These are phyloP conservation scores for Rhysida immarginata DNA, from an alignment of 1,140 invertebrate genomes.

Conservation along the genomic window DNA sequence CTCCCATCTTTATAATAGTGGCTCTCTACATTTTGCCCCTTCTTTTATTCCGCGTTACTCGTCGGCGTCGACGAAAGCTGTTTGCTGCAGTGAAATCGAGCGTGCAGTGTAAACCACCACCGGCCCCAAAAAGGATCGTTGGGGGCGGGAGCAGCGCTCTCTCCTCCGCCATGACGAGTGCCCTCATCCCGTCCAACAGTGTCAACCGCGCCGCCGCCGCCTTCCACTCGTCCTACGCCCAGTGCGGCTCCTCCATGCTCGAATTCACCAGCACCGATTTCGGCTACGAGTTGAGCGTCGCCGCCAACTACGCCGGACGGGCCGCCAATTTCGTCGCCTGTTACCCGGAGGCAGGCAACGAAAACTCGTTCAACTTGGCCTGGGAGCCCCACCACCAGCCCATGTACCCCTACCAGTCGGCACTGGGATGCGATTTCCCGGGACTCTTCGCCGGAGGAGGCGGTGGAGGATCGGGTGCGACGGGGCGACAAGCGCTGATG, in stretches of 20 bases:
- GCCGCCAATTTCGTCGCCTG: slow-evolving; percentile 7
- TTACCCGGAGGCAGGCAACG: slow-evolving; percentile 6
- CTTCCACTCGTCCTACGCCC: neutral
- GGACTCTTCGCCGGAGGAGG: slow-evolving; percentile 2
- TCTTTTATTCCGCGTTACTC: too few relatives aligned
- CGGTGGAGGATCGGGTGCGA: neutral
- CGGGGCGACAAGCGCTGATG: neutral
- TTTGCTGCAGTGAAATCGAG: too few relatives aligned
- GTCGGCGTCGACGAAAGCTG: too few relatives aligned
- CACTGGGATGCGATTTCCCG: neutral
- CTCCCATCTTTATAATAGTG: too few relatives aligned
- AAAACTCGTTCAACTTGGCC: slow-evolving; percentile 8
- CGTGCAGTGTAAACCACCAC: too few relatives aligned
- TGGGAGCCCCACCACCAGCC: slow-evolving; percentile 6
- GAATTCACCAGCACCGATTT: slow-evolving; percentile 11
- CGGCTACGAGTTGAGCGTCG: slow-evolving; percentile 10
- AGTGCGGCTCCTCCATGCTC: neutral
- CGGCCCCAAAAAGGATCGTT: too few relatives aligned
- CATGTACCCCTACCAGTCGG: slow-evolving; percentile 2
- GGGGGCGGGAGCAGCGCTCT: neutral
- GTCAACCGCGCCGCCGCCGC: neutral
- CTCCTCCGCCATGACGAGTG: neutral
- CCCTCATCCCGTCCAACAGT: slow-evolving; percentile 6
- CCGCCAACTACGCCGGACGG: neutral
- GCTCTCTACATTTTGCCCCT: too few relatives aligned